phyloP scores from a whole-genome alignment of 1,140 invertebrate genomes.

The Megalonaias nervosa region DNA sequence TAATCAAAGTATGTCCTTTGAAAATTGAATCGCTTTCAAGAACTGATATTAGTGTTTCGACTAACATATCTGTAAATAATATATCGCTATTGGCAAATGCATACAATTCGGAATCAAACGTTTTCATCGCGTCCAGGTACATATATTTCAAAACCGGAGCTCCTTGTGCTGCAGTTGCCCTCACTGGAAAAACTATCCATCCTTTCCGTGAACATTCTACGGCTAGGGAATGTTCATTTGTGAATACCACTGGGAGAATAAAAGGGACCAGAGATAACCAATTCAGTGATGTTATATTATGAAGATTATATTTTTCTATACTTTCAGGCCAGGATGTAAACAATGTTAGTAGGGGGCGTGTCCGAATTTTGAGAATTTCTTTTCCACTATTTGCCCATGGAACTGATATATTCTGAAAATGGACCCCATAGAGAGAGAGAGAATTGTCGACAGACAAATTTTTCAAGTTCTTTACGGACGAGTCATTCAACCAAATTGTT shows the following conservation, averaged over 20 bases:
- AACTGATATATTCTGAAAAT: no score
- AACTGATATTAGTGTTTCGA: constrained; percentile 26
- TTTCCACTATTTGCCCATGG: no score
- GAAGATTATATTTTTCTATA: constrained; percentile 32
- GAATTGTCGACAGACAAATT: no score
- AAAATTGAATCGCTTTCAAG: not conserved
- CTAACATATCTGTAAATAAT: constrained; percentile 38
- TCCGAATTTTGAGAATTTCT: not conserved
- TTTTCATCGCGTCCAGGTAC: constrained; percentile 41
- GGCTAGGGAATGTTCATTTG: constrained; percentile 25
- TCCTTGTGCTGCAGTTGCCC: constrained; percentile 25
- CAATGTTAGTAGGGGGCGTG: constrained; percentile 35
- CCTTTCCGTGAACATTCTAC: constrained; percentile 24
- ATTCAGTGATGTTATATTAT: constrained; percentile 44
- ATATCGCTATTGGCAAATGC: constrained; percentile 50
- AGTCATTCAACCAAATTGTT: no score
- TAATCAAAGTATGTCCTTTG: constrained; percentile 30
- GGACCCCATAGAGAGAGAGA: no score
- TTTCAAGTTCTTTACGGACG: no score
- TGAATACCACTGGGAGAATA: constrained; percentile 43
- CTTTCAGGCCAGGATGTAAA: constrained; percentile 40
- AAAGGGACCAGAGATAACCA: constrained; percentile 40
- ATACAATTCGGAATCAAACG: constrained; percentile 42
- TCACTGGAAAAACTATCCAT: constrained; percentile 33
- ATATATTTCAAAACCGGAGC: constrained; percentile 49